Conservation (phyloP, 2,797 vertebrate species). For the Neoniphon sammara region DNA sequence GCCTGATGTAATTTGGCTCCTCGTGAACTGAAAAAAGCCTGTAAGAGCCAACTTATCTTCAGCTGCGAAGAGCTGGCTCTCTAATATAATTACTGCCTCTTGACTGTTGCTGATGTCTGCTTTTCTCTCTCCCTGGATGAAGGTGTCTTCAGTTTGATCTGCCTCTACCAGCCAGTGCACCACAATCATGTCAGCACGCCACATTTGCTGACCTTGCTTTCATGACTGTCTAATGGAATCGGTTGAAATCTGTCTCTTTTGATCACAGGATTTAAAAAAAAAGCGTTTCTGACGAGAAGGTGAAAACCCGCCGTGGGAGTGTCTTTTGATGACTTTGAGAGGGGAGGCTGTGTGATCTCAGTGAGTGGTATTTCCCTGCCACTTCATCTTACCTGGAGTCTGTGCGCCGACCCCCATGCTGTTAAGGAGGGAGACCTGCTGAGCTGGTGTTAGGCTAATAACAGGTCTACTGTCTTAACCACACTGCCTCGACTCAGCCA, state of each 20-base stretch:
- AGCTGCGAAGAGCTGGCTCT: neutral
- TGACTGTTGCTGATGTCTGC: conserved; percentile 14
- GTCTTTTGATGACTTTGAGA: conserved; percentile 26
- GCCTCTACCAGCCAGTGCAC: neutral
- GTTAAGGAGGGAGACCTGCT: conserved; percentile 73
- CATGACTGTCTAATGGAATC: conserved; percentile 1
- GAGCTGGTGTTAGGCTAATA: conserved; percentile 79
- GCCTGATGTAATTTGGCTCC: neutral
- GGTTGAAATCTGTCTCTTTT: neutral
- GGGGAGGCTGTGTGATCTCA: neutral
- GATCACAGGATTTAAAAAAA: neutral
- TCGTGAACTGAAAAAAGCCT: neutral
- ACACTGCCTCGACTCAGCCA: conserved; percentile 62
- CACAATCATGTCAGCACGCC: neutral
- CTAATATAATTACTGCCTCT: conserved; percentile 3
- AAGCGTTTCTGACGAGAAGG: neutral
- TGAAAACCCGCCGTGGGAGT: conserved; percentile 1
- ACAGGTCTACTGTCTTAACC: conserved; percentile 76
- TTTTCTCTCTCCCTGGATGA: neutral
- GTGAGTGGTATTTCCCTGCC: conserved; percentile 30
- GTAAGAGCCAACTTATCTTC: neutral
- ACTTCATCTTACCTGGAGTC: conserved; percentile 53
- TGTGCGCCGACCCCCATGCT: conserved; percentile 40
- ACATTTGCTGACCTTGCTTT: neutral
- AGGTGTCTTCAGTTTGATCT: conserved; percentile 4